Evolutionary conservation across 2,797 vertebrate genomes (phyloP).

Genomic region (Enteromius anoplus): DNA sequence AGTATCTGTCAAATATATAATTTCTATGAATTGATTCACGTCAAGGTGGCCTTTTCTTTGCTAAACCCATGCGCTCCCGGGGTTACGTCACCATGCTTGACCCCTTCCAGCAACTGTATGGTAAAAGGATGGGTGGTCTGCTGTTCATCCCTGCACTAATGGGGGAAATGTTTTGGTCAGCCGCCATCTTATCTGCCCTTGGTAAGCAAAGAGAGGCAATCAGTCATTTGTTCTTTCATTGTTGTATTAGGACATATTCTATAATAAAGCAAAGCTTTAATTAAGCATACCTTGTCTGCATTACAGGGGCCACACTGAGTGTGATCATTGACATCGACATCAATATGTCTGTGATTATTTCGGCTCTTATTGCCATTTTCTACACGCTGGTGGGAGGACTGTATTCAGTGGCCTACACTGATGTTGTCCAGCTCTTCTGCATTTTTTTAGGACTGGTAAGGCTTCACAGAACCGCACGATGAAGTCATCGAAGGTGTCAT

Average conservation of each 20-base stretch:
- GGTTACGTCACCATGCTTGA: constrained; percentile 99
- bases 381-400: constrained; percentile 94
- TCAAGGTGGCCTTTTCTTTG: constrained; percentile 94
- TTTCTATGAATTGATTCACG: constrained; percentile 4
- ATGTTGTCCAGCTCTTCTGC: constrained; percentile 97
- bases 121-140: constrained; percentile 96
- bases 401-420: constrained; percentile 97
- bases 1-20: neutral
- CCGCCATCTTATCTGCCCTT: constrained; percentile 94
- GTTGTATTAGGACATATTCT: neutral
- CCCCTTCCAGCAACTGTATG: constrained; percentile 96
- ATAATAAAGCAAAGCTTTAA: neutral
- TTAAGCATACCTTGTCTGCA: neutral
- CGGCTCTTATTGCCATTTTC: constrained; percentile 91
- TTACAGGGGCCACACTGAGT: constrained; percentile 91
- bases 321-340: constrained; percentile 93
- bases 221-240: neutral
- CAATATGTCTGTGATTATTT: constrained; percentile 89
- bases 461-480: neutral
- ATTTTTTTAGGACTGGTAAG: constrained; percentile 94
- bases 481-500: neutral
- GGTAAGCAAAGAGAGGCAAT: constrained; percentile 76
- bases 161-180: constrained; percentile 99
- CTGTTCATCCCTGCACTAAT: constrained; percentile 96
- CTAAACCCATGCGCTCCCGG: constrained; percentile 95